Evolutionary conservation across 2,888 invertebrate species (phyloP), one percentile per base, ranked within the genome.

Genomic region (Brachyopa scutellaris): DNA sequence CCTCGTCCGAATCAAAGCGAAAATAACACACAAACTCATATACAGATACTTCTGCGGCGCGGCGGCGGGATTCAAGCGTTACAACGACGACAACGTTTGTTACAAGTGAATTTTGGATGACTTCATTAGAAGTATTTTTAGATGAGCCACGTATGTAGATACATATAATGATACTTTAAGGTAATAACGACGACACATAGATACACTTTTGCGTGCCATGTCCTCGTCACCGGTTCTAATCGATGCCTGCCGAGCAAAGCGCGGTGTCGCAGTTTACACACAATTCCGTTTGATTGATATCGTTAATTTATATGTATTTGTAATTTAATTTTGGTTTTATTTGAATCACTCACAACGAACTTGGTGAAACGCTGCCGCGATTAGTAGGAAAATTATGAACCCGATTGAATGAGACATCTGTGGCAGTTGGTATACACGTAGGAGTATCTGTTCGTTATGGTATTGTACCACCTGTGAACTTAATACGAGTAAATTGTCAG

Each of bases 101-200:
- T 78, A 70, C 74, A 80, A 69, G 62, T 70, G 76, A 76, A 59
- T 76, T 80, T 80, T 59, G 29, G 80, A 70, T 80, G 80, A 80
- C 76, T 80, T 80, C 80, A 80, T 80, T 80, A 76, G 64, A 45
- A 29, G 51, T 80, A 80, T 80, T 80, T 80, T 59, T 80, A 80
- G 80, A 76, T 59, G 55, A 70, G 59, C 80, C 61, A 38, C 21
- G 29, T 26, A 26, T n/a, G n/a, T n/a, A n/a, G n/a, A n/a, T n/a
- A n/a, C n/a, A n/a, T n/a, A n/a, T n/a, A n/a, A n/a, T n/a, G n/a
- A n/a, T n/a, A n/a, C n/a, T n/a, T n/a, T n/a, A n/a, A n/a, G n/a
- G n/a, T n/a, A n/a, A n/a, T n/a, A n/a, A n/a, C n/a, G n/a, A n/a
- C 26, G 4, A 3, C 26, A 6, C 26, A 26, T 40, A 40, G 26